Evolutionary conservation across 2,888 invertebrate genomes (phyloP).

Genomic region (Drymonia ruficornis): DNA sequence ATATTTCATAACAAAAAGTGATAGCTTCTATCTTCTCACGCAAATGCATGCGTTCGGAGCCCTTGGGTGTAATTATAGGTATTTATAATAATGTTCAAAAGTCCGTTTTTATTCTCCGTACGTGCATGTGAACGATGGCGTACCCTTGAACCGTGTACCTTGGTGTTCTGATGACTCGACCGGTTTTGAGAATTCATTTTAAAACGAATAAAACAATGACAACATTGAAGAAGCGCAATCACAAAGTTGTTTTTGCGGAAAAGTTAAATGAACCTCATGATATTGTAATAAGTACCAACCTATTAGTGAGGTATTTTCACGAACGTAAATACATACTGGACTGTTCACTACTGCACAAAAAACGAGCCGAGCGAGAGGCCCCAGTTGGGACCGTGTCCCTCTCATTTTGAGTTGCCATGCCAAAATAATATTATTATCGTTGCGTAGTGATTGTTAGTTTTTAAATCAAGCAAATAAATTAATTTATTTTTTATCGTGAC

Average conservation of each 20-base stretch:
- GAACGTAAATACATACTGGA: too few species aligned
- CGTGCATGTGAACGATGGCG: constrained; percentile 11
- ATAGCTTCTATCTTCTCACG: not conserved
- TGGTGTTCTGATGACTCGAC: constrained; percentile 27
- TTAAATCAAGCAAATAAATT: too few species aligned
- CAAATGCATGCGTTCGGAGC: not conserved
- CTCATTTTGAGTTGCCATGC: too few species aligned
- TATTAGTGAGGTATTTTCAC: too few species aligned
- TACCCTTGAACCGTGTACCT: constrained; percentile 36
- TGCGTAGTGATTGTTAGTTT: too few species aligned
- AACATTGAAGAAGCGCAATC: not conserved
- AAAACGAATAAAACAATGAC: not conserved
- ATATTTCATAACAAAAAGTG: too few species aligned
- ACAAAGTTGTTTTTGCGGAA: not conserved
- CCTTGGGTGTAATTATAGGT: constrained; percentile 23
- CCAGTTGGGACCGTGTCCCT: too few species aligned
- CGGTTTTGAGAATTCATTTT: constrained; percentile 31
- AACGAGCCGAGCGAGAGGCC: too few species aligned
- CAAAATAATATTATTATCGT: too few species aligned
- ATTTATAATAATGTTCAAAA: constrained; percentile 20
- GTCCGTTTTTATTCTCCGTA: constrained; percentile 27
- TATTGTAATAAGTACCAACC: too few species aligned
- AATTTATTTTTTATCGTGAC: too few species aligned
- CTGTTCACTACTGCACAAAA: too few species aligned
- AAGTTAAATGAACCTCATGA: not conserved